Evolutionary conservation across 2,797 vertebrate genomes (phyloP).

Genomic region (Aphelocoma californica): DNA sequence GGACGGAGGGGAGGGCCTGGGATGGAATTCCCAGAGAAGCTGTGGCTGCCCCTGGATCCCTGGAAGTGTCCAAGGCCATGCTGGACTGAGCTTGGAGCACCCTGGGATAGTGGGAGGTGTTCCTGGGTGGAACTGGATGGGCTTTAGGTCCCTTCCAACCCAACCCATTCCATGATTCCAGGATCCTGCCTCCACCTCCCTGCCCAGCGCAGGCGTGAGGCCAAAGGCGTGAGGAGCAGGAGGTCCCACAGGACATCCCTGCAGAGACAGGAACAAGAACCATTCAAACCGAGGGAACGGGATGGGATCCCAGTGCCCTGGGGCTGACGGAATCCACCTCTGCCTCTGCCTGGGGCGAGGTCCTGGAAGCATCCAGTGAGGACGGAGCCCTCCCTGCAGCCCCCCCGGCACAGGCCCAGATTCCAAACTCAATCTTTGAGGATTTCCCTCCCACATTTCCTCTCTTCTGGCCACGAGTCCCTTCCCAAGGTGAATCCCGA

Average conservation of each 20-base stretch:
- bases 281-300: fast-evolving
- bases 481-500: background rate
- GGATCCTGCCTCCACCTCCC: background rate
- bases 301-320: background rate
- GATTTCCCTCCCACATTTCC: background rate
- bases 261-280: background rate
- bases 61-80: background rate
- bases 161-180: background rate
- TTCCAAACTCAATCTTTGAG: fast-evolving
- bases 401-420: too few species aligned
- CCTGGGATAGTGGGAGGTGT: background rate
- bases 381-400: background rate
- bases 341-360: background rate
- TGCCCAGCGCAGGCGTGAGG: fast-evolving
- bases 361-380: background rate
- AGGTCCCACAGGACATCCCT: background rate
- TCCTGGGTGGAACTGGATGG: background rate
- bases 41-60: background rate
- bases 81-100: fast-evolving
- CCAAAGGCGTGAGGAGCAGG: background rate
- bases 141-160: background rate
- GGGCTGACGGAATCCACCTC: fast-evolving
- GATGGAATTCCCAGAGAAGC: background rate
- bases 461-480: background rate
- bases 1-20: background rate